These are phyloP conservation scores for Spodoptera frugiperda DNA, from an alignment of 1,140 invertebrate genomes.

Conservation along the genomic window DNA sequence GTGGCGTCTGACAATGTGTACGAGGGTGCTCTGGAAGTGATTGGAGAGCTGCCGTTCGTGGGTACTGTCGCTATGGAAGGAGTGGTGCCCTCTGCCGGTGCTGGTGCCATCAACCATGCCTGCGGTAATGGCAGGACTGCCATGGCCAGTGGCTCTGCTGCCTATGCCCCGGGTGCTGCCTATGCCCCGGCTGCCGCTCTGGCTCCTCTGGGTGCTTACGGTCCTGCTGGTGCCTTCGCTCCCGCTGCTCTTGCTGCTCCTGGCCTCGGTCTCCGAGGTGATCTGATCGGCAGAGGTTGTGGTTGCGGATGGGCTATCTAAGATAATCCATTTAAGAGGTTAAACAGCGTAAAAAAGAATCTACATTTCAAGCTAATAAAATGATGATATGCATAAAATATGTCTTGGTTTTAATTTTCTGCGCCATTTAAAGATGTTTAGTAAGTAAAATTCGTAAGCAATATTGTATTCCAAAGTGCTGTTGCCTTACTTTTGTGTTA, in stretches of 20 bases:
- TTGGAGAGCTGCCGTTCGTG: constrained; percentile 13
- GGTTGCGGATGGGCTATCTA: not conserved
- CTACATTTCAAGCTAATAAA: not conserved
- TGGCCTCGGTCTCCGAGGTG: too few relatives aligned
- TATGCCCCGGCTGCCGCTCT: not conserved
- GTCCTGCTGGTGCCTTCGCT: too few relatives aligned
- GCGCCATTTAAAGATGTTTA: too few relatives aligned
- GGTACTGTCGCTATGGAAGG: constrained; percentile 1
- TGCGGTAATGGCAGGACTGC: not conserved
- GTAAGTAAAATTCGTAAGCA: too few relatives aligned
- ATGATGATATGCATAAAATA: too few relatives aligned
- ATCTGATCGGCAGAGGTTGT: not conserved
- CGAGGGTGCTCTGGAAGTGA: not conserved
- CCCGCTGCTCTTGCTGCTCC: too few relatives aligned
- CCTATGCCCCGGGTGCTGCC: not conserved
- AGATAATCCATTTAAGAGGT: not conserved
- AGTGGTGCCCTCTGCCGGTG: not conserved
- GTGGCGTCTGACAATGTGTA: constrained; percentile 3
- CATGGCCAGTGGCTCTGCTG: not conserved
- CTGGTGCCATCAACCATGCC: not conserved
- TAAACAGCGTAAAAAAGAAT: too few relatives aligned
- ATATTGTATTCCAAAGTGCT: too few relatives aligned
- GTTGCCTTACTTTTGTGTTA: too few relatives aligned
- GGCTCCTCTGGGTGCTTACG: too few relatives aligned
- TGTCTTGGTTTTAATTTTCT: too few relatives aligned